Base-by-base conservation (phyloP, 2,113 vertebrate species). In the Otus sunia region DNA sequence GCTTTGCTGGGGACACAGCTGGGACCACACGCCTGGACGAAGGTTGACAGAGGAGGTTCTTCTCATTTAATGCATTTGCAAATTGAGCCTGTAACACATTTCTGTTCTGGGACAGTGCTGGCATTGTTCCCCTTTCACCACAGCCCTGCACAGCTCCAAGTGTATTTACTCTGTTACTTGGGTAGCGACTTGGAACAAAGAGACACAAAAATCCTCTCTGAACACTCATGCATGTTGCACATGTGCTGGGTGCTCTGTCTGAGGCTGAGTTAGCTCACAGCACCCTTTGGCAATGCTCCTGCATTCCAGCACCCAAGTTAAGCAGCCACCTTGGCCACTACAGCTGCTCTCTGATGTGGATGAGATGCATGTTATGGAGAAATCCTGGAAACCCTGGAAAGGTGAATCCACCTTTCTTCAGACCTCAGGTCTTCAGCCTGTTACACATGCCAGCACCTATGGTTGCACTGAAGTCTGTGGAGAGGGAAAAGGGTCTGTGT, bases 221-320 rank as follows among this genome's bases (percentile, higher is more conserved):
- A 84, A 73, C 83, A 15, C 69, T 91, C 1, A 0, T 77, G 76
- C 47, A 2, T 41, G 59, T 67, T 75, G 34, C 43, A 36, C 5
- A 1, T 60, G 86, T 89, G 68, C 47, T 1, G 7, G 43, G 60
- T 81, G 58, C 73, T 84, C 64, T 59, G 47, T 45, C 45, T 56
- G 55, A 69, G 77, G 67, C 69, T 47, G n/a, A 71, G 78, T 53
- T 45, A 88, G 50, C 64, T 18, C 34, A 63, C 5, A 1, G 64
- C 76, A 47, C 67, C 72, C 76, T 84, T n/a, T 56, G 72, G 56
- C 79, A 64, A 55, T 88, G 50, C 32, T 75, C 72, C 86, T 78
- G 79, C 56, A 16, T 67, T 86, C 83, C 77, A 85, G 86, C 68
- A 92, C 74, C 88, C 58, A 68, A 81, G 53, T 26, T 49, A 64